phyloP scores from a whole-genome alignment of 2,888 invertebrate species.

The Apodemia mormo region DNA sequence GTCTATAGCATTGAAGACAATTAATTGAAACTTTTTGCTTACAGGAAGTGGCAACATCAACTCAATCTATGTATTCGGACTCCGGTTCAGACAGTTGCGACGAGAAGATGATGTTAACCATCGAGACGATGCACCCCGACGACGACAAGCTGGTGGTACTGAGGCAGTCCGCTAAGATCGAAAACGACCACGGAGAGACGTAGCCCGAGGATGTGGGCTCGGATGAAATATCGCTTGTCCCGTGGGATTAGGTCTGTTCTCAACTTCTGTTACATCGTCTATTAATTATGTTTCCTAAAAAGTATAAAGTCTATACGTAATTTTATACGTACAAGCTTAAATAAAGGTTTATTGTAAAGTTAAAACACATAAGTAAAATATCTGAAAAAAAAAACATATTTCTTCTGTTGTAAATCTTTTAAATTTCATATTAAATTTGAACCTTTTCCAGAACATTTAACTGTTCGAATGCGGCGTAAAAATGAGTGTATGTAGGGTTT shows the following conservation, averaged over 20 bases:
- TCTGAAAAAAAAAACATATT: too few species aligned
- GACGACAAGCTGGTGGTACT: conserved; percentile 71
- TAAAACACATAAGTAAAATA: too few species aligned
- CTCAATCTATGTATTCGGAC: conserved; percentile 86
- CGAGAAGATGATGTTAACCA: conserved; percentile 89
- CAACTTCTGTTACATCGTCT: neutral
- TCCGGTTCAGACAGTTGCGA: conserved; percentile 87
- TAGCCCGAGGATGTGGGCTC: conserved; percentile 44
- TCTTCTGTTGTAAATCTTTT: too few species aligned
- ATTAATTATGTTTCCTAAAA: neutral
- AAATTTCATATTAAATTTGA: too few species aligned
- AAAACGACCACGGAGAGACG: conserved; percentile 62
- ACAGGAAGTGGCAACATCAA: conserved; percentile 88
- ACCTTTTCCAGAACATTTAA: too few species aligned
- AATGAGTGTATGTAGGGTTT: too few species aligned
- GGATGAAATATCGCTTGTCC: conserved; percentile 6
- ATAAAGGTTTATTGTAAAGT: too few species aligned
- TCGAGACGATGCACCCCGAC: conserved; percentile 83
- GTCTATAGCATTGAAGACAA: too few species aligned
- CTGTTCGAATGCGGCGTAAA: too few species aligned
- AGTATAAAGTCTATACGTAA: neutral
- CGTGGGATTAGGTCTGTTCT: conserved; percentile 3
- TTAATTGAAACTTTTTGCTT: conserved; percentile 30
- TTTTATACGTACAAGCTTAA: neutral
- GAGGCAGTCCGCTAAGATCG: conserved; percentile 58